Conservation (phyloP, 2,888 invertebrate genomes). For the Aproaerema taeniolella region DNA sequence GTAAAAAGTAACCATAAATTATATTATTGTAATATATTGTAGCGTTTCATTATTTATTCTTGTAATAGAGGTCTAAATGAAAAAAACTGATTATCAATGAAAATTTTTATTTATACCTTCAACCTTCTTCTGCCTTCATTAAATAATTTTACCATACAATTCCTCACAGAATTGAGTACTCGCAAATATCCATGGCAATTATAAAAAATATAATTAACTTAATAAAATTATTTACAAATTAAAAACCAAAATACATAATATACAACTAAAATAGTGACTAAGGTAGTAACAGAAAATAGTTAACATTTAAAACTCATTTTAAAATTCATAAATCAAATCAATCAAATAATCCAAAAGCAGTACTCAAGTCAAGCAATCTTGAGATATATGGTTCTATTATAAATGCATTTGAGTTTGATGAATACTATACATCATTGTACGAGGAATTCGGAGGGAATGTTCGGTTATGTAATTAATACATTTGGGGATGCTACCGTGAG, state of each 20-base stretch:
- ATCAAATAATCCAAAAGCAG: slow-evolving; percentile 35
- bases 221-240: slow-evolving; percentile 72
- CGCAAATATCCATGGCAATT: slow-evolving; percentile 69
- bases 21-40: slow-evolving; percentile 58
- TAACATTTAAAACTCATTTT: slow-evolving; percentile 50
- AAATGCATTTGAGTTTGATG: slow-evolving; percentile 45
- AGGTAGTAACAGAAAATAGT: slow-evolving; percentile 54
- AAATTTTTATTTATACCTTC: slow-evolving; percentile 72
- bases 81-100: slow-evolving; percentile 45
- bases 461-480: slow-evolving; percentile 20
- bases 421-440: slow-evolving; percentile 25
- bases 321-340: slow-evolving; percentile 39
- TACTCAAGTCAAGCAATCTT: slow-evolving; percentile 38
- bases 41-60: slow-evolving; percentile 50
- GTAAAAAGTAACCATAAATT: slow-evolving; percentile 61
- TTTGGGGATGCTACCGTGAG: slow-evolving; percentile 23
- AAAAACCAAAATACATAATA: slow-evolving; percentile 64
- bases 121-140: slow-evolving; percentile 64
- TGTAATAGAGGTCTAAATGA: slow-evolving; percentile 19
- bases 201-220: slow-evolving; percentile 65
- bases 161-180: slow-evolving; percentile 60
- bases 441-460: slow-evolving; percentile 47
- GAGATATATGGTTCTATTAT: slow-evolving; percentile 31
- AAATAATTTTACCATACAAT: slow-evolving; percentile 64
- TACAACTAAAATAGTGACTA: slow-evolving; percentile 75